These are phyloP conservation scores for Ochropleura leucogaster DNA, from an alignment of 2,888 invertebrate species.

Conservation along the genomic window DNA sequence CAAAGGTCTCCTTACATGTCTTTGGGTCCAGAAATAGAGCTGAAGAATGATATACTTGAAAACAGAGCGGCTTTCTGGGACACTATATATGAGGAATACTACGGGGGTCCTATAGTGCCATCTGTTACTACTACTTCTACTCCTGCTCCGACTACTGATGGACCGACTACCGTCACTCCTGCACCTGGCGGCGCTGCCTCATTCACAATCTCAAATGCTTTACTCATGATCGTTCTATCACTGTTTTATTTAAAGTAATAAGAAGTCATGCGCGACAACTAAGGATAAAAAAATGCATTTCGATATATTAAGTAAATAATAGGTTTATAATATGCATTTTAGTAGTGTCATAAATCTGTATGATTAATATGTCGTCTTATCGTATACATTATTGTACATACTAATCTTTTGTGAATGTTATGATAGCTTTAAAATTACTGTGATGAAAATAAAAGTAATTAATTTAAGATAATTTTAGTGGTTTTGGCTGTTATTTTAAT, in stretches of 20 bases:
- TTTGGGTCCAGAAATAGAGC: constrained; percentile 61
- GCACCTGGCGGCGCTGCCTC: not conserved
- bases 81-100: constrained; percentile 69
- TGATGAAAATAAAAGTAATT: constrained; percentile 1
- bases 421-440: not conserved
- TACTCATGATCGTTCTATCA: constrained; percentile 4
- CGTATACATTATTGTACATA: not conserved
- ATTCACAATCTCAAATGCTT: constrained; percentile 27
- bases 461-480: not conserved
- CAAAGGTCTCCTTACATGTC: constrained; percentile 70
- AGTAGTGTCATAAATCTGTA: not conserved
- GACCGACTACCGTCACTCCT: not conserved
- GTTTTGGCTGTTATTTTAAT: not conserved
- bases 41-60: constrained; percentile 59
- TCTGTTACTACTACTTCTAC: constrained; percentile 2
- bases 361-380: not conserved
- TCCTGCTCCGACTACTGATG: not conserved
- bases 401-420: constrained; percentile 2
- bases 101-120: constrained; percentile 68
- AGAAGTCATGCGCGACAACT: not conserved
- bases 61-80: constrained; percentile 71
- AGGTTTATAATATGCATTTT: not conserved
- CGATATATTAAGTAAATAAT: too few relatives aligned
- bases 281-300: too few relatives aligned
- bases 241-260: constrained; percentile 21